A percentile compares a stretch with the other conserved stretches of the same genome.
Evolutionary conservation across 1,140 invertebrate genomes (phyloP).

Genomic region (Zaprionus inermis): DNA sequence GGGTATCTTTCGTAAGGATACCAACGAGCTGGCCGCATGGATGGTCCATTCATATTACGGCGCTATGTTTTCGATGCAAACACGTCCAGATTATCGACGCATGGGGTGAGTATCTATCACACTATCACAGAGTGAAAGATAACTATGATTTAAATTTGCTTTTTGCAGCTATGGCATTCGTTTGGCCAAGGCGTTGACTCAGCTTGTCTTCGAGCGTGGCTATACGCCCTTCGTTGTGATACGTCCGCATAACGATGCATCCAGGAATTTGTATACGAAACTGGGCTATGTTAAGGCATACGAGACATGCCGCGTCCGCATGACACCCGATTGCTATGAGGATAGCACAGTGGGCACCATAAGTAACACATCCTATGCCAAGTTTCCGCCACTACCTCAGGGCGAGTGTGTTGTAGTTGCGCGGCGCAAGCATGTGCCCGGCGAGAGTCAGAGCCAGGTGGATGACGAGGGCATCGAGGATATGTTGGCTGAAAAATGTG

Average conservation of each 20-base stretch:
- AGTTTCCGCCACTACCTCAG: conserved; percentile 73
- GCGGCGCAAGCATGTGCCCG: conserved; percentile 60
- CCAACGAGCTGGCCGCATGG: conserved; percentile 90
- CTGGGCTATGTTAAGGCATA: conserved; percentile 91
- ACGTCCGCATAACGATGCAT: conserved; percentile 93
- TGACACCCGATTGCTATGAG: conserved; percentile 86
- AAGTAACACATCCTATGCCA: conserved; percentile 68
- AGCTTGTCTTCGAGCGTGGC: conserved; percentile 89
- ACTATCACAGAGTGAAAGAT: neutral
- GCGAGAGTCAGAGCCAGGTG: conserved; percentile 63
- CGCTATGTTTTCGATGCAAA: conserved; percentile 96
- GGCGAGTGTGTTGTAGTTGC: conserved; percentile 50
- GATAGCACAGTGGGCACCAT: conserved; percentile 73
- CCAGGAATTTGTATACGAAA: conserved; percentile 91
- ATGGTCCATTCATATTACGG: conserved; percentile 95
- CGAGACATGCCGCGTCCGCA: conserved; percentile 90
- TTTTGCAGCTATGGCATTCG: conserved; percentile 87
- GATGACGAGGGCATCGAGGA: conserved; percentile 82
- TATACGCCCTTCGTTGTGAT: conserved; percentile 94
- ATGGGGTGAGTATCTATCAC: conserved; percentile 89
- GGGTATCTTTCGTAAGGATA: conserved; percentile 89
- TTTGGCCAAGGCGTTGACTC: conserved; percentile 88
- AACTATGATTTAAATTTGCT: neutral
- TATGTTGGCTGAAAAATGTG: conserved; percentile 84
- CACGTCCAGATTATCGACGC: conserved; percentile 90